Evolutionary conservation across 2,113 vertebrate species (phyloP).

Genomic region (Protobothrops mucrosquamatus): DNA sequence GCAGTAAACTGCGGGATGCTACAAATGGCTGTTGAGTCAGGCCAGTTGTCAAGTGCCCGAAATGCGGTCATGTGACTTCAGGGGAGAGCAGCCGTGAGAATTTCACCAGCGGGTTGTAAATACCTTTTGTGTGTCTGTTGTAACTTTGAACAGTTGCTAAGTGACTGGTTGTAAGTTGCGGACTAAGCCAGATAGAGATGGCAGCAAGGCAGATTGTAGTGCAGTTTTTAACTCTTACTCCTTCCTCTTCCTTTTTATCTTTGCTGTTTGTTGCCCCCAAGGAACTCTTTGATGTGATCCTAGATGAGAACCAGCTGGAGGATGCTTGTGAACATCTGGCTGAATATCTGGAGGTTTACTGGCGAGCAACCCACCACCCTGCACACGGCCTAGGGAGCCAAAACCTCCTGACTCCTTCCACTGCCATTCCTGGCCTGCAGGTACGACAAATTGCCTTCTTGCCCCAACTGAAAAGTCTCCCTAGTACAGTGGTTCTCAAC

Average conservation of each 20-base stretch:
- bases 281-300: slow-evolving; percentile 95
- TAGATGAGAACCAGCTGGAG: slow-evolving; percentile 95
- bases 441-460: slow-evolving; percentile 61
- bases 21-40: not conserved
- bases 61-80: not conserved
- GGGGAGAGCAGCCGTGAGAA: not conserved
- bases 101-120: not conserved
- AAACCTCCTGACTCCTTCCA: slow-evolving; percentile 79
- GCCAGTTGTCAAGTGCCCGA: not conserved
- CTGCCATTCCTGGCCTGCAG: slow-evolving; percentile 86
- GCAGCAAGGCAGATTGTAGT: not conserved
- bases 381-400: slow-evolving; percentile 77
- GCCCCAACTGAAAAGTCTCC: not conserved
- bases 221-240: not conserved
- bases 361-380: slow-evolving; percentile 90
- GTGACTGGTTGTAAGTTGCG: not conserved
- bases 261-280: slow-evolving; percentile 29
- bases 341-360: slow-evolving; percentile 94
- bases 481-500: no score
- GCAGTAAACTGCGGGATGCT: not conserved
- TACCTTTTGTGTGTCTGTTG: not conserved
- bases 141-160: not conserved
- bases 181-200: not conserved
- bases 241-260: not conserved
- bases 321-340: slow-evolving; percentile 93